These are phyloP conservation scores for Rutilus rutilus DNA, from an alignment of 2,113 vertebrate species.

Conservation along the genomic window DNA sequence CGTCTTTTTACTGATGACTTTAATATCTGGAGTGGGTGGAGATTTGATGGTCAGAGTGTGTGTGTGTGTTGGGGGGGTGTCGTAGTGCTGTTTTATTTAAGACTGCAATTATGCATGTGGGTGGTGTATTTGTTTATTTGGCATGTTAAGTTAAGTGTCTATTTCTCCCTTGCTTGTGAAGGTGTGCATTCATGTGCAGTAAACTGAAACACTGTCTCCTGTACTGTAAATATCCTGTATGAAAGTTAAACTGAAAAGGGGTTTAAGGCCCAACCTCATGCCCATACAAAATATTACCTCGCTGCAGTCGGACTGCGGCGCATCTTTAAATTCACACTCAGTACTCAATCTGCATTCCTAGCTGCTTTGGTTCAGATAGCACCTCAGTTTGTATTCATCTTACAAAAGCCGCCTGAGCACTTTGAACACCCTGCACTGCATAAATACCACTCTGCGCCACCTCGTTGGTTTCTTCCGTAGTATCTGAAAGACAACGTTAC, in stretches of 20 bases:
- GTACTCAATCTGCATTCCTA: background rate
- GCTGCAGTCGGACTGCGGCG: background rate
- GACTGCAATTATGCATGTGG: constrained; percentile 40
- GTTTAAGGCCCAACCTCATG: background rate
- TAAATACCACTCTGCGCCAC: constrained; percentile 30
- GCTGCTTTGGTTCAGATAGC: constrained; percentile 29
- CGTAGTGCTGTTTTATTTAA: constrained; percentile 10
- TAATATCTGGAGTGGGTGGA: constrained; percentile 24
- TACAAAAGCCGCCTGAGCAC: constrained; percentile 9
- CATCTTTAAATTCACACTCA: constrained; percentile 21
- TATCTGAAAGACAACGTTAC: background rate
- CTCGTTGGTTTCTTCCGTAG: background rate
- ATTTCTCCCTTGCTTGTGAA: constrained; percentile 4
- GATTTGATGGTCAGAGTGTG: background rate
- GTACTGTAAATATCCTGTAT: background rate
- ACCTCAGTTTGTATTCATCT: constrained; percentile 24
- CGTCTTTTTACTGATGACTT: constrained; percentile 1
- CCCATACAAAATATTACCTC: background rate
- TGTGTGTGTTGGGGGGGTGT: background rate
- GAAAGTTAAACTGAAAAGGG: background rate
- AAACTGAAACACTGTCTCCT: constrained; percentile 1
- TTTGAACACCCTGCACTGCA: constrained; percentile 19
- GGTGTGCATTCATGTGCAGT: background rate
- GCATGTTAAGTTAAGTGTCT: constrained; percentile 37
- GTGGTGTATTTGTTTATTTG: constrained; percentile 44